Conservation (phyloP, 1,140 invertebrate species). For the Ostrea edulis region DNA sequence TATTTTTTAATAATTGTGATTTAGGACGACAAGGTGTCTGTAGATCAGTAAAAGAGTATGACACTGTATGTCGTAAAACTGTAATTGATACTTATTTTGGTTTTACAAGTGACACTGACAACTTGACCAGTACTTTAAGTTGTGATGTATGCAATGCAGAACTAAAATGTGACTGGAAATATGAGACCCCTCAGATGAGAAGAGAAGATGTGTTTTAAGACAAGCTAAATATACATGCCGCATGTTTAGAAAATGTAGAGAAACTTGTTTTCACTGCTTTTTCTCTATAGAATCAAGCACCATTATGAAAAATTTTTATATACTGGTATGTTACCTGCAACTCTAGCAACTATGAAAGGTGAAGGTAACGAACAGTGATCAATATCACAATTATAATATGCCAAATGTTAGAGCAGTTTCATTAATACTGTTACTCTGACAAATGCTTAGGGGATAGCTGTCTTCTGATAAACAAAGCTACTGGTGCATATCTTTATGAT, state of each 20-base stretch:
- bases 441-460: neutral
- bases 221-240: neutral
- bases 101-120: neutral
- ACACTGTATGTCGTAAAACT: neutral
- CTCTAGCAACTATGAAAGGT: neutral
- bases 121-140: too few species aligned
- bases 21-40: neutral
- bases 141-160: neutral
- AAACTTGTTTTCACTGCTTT: neutral
- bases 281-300: neutral
- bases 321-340: neutral
- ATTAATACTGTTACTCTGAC: neutral
- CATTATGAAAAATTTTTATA: neutral
- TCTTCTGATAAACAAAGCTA: too few species aligned
- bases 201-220: neutral
- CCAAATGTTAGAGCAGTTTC: conserved; percentile 10
- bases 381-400: too few species aligned
- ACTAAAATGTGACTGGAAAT: neutral
- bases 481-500: too few species aligned
- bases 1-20: conserved; percentile 29
- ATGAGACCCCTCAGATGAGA: neutral
- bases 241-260: neutral
- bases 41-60: neutral
- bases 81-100: conserved; percentile 10
- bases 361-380: too few species aligned